Evolutionary conservation across 2,113 vertebrate genomes (phyloP).

Genomic region (Micromys minutus): DNA sequence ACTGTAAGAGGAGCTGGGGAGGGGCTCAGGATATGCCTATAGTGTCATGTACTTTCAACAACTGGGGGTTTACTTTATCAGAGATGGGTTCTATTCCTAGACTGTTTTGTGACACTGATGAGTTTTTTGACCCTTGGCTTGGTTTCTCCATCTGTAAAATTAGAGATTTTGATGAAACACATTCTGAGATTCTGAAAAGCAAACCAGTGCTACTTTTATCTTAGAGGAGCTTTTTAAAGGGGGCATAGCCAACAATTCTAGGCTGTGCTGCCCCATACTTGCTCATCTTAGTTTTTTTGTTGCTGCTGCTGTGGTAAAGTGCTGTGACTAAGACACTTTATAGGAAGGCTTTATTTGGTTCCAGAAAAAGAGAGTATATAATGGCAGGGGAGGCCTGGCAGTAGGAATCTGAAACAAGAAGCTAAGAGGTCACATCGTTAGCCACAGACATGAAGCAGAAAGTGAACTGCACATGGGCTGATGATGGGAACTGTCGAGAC

Average conservation of each 20-base stretch:
- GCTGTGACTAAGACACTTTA: not conserved
- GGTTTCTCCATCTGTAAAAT: not conserved
- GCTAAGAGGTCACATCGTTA: not conserved
- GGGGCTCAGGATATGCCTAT: not conserved
- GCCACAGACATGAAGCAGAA: not conserved
- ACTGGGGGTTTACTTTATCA: too few relatives aligned
- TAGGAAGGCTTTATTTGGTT: not conserved
- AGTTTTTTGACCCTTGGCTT: not conserved
- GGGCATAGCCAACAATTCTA: not conserved
- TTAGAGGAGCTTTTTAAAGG: not conserved
- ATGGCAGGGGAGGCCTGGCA: not conserved
- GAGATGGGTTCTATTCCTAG: not conserved
- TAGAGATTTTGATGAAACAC: not conserved
- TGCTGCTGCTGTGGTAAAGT: not conserved
- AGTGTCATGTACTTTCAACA: not conserved
- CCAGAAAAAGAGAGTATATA: not conserved
- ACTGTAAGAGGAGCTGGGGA: fast-evolving
- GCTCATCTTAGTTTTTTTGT: not conserved
- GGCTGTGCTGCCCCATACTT: not conserved
- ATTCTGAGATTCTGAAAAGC: not conserved
- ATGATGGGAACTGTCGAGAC: not conserved
- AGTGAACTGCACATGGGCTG: not conserved
- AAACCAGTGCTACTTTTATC: not conserved
- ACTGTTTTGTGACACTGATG: not conserved
- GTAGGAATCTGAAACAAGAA: not conserved